Percentiles rank a stretch among this genome's conserved stretches.
Conservation (phyloP, 2,113 vertebrate genomes). For the Platysteira castanea region DNA sequence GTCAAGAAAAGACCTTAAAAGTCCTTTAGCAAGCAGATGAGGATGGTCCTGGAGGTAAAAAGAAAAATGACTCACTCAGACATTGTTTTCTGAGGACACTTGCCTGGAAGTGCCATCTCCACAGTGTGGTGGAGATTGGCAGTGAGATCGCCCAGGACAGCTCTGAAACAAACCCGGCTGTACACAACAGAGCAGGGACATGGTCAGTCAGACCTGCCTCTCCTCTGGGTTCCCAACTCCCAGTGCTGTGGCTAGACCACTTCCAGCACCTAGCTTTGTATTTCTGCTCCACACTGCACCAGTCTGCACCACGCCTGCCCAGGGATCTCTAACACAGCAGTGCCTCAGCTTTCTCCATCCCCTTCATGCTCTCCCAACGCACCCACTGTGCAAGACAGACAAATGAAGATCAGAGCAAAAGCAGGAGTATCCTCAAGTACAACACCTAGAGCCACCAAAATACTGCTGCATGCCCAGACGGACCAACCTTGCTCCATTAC, state of each 20-base stretch:
- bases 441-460: neutral
- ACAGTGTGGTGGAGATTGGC: neutral
- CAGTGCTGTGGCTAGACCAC: neutral
- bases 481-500: neutral
- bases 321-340: neutral
- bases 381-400: neutral
- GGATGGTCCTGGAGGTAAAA: neutral
- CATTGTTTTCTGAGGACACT: neutral
- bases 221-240: neutral
- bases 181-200: neutral
- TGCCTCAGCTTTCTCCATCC: neutral
- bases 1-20: neutral
- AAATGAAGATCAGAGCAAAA: neutral
- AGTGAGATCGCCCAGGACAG: neutral
- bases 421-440: neutral
- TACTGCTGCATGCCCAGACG: neutral
- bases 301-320: neutral
- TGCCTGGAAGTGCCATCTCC: neutral
- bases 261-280: neutral
- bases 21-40: neutral
- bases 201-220: rapidly evolving
- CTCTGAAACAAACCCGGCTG: neutral
- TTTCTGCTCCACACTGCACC: neutral
- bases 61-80: neutral
- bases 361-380: neutral